These are phyloP conservation scores for Carlito syrichta DNA, from an alignment of 2,113 vertebrate genomes.

Conservation along the genomic window DNA sequence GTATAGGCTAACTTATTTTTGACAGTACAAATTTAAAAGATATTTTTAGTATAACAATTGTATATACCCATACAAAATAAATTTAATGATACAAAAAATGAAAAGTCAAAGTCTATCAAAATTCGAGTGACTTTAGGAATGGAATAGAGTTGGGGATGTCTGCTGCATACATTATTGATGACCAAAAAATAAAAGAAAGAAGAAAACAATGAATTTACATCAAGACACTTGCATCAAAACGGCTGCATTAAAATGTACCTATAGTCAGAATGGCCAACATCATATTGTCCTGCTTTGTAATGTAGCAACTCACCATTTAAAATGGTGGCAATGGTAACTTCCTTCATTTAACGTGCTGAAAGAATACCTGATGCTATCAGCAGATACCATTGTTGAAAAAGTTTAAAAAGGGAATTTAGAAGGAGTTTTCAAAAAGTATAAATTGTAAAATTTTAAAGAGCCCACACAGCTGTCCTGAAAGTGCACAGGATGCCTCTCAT, in stretches of 20 bases:
- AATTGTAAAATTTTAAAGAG: constrained; percentile 22
- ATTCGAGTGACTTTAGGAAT: background rate
- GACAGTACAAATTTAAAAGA: background rate
- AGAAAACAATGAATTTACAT: background rate
- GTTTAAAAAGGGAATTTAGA: background rate
- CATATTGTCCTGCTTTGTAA: background rate
- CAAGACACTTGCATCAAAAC: constrained; percentile 14
- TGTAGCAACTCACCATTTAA: background rate
- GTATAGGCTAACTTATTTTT: background rate
- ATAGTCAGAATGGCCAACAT: background rate
- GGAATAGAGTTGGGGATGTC: background rate
- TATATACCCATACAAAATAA: background rate
- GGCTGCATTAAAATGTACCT: constrained; percentile 23
- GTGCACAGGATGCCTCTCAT: background rate
- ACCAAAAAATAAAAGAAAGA: background rate
- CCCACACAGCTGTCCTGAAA: background rate
- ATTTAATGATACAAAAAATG: background rate
- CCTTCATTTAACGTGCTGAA: background rate
- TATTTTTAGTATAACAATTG: background rate
- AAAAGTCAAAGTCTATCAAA: background rate
- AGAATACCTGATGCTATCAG: background rate
- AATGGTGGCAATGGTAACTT: background rate
- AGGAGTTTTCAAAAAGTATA: background rate
- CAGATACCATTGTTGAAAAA: background rate
- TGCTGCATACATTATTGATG: constrained; percentile 27